These are phyloP conservation scores for Gymnopithys bicolor DNA, from an alignment of 2,797 vertebrate species.

Conservation along the genomic window DNA sequence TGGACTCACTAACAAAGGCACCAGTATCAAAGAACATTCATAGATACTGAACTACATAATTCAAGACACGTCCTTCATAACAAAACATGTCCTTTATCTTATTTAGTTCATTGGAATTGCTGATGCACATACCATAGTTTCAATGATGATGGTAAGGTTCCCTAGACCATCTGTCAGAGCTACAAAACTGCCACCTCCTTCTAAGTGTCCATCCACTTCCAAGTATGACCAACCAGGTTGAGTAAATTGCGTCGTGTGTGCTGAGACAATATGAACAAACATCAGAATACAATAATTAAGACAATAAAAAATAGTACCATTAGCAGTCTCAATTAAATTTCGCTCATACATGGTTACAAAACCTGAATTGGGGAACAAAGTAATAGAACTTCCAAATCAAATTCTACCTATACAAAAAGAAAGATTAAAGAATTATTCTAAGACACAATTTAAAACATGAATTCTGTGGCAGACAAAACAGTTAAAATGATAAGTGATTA, in stretches of 20 bases:
- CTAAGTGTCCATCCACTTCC: constrained; percentile 88
- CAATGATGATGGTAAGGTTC: constrained; percentile 92
- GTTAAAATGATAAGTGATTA: background rate
- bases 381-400: background rate
- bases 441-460: background rate
- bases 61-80: background rate
- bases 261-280: constrained; percentile 67
- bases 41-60: accelerated
- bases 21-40: background rate
- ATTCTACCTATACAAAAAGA: background rate
- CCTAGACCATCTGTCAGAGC: constrained; percentile 89
- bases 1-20: background rate
- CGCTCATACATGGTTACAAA: background rate
- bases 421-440: background rate
- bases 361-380: background rate
- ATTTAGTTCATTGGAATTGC: background rate
- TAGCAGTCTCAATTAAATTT: background rate
- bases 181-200: constrained; percentile 90
- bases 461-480: background rate
- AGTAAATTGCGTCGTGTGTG: constrained; percentile 94
- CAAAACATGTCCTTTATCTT: background rate
- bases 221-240: constrained; percentile 94
- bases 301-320: background rate
- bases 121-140: constrained; percentile 89
- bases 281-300: background rate